A percentile compares a stretch with the other conserved stretches of the same genome.
Evolutionary conservation across 2,888 invertebrate species (phyloP).

Genomic region (Diarsia brunnea): DNA sequence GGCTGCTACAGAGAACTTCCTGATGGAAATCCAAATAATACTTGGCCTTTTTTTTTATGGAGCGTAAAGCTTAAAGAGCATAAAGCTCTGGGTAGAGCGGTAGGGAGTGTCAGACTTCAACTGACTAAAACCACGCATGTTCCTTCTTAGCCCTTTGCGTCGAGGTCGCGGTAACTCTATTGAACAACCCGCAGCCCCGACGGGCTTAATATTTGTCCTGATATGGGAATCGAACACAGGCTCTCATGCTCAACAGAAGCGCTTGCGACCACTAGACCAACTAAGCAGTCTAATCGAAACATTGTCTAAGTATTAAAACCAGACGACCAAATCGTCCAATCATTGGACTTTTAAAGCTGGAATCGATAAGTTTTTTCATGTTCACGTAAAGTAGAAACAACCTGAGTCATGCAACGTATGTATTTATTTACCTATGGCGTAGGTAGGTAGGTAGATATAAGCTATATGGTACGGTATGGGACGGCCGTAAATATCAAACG

Average conservation of each 20-base stretch:
- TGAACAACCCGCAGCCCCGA: too few species aligned
- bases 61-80: too few species aligned
- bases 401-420: slow-evolving; percentile 56
- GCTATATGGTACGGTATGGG: slow-evolving; percentile 6
- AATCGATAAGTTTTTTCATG: slow-evolving; percentile 55
- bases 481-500: slow-evolving; percentile 8
- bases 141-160: too few species aligned
- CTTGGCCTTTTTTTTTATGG: too few species aligned
- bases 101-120: too few species aligned
- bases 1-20: too few species aligned
- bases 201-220: too few species aligned
- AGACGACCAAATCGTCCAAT: slow-evolving; percentile 24
- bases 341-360: slow-evolving; percentile 14
- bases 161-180: too few species aligned
- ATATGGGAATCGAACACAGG: too few species aligned
- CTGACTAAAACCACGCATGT: too few species aligned
- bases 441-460: neutral
- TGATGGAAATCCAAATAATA: too few species aligned
- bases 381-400: slow-evolving; percentile 48
- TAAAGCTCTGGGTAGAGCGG: too few species aligned
- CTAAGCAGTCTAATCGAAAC: neutral
- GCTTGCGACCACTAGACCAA: neutral
- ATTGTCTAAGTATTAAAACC: slow-evolving; percentile 4
- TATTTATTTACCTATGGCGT: slow-evolving; percentile 7
- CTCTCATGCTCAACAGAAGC: neutral